Evolutionary conservation across 2,113 vertebrate genomes (phyloP).

Genomic region (Nothocercus nigrocapillus): DNA sequence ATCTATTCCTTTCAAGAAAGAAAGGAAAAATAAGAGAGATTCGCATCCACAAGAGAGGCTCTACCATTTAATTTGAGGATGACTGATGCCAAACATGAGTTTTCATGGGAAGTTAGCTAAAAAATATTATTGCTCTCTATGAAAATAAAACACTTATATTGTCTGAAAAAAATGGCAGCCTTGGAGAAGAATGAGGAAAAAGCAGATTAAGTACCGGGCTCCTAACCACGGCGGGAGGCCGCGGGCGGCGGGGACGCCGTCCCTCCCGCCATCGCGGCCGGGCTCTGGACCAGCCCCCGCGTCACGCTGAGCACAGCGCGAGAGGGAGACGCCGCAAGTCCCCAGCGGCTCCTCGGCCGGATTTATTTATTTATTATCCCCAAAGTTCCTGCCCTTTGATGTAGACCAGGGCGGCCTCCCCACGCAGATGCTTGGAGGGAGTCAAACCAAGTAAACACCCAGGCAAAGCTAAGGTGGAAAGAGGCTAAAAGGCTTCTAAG

Average conservation of each 20-base stretch:
- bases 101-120: background rate
- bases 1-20: background rate
- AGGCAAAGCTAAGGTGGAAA: background rate
- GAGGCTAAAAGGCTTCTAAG: background rate
- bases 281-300: background rate
- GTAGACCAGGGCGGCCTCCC: constrained; percentile 33
- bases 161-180: background rate
- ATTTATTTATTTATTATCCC: constrained; percentile 11
- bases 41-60: background rate
- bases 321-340: background rate
- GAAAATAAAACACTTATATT: background rate
- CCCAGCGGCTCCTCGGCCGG: constrained; percentile 29
- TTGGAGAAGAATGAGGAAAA: background rate
- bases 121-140: background rate
- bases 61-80: background rate
- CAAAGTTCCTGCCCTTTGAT: constrained; percentile 52
- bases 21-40: background rate
- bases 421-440: constrained; percentile 1
- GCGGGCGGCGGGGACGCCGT: background rate
- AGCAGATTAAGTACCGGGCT: background rate
- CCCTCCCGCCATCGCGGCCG: background rate
- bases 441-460: background rate
- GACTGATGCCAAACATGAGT: background rate
- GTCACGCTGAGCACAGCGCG: too few species aligned
- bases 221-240: background rate